Base-by-base conservation (phyloP, 2,797 vertebrate genomes). In the Hippopotamyrus pictus region DNA sequence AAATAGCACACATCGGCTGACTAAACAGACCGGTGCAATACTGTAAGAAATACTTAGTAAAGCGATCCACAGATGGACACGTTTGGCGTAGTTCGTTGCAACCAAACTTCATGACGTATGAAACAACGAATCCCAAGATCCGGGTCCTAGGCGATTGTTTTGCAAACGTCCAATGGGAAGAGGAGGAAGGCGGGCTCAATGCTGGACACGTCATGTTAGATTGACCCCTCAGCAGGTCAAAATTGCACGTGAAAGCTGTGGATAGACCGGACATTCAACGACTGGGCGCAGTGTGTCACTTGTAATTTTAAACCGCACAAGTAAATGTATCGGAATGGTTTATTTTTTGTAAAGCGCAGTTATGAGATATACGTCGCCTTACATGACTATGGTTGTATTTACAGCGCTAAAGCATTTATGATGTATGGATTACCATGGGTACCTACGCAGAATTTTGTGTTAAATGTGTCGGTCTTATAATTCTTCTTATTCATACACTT, bases 181-280 rank as follows among this genome's bases (percentile, higher is more conserved):
- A 17, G 44, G 33, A 90, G 5, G 53, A n/a, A 29, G 22, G 50
- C 1, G 54, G 57, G 25, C 1, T 84, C 0, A 33, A 22, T 0
- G 53, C 12, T 87, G 91, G 73, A 33, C n/a, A 44, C 37, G 65
- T 73, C 29, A 37, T 89, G 93, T 93, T 95, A 92, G 94, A 85
- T 88, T 90, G 95, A 93, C 11, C 91, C 89, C 54, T 8, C 62
- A 91, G 91, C 19, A 90, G 83, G 65, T 59, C 48, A 85, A 86
- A 50, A 46, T 50, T 17, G 87, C 91, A 91, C 90, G 91, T 91
- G 91, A 90, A 90, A 91, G 57, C 51, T 5, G 25, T 14, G 54
- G 51, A 82, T 50, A 11, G 14, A 33, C 53, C 25, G 14, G 33
- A 87, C 53, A 22, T 83, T 29, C 37, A 84, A 19, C 5, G 84